Evolutionary conservation across 2,888 invertebrate genomes (phyloP).

Genomic region (Andrena chrysosceles): DNA sequence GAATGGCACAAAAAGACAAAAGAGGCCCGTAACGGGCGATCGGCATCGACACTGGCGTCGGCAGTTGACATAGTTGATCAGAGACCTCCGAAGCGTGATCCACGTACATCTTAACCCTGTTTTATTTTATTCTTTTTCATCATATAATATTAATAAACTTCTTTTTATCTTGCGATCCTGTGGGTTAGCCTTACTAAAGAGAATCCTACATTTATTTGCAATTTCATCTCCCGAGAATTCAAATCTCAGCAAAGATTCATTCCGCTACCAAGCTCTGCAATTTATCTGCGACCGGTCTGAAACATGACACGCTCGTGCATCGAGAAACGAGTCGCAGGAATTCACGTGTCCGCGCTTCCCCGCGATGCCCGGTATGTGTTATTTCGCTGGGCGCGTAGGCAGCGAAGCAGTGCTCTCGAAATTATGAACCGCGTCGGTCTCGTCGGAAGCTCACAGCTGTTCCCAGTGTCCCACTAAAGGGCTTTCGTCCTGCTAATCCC

Average conservation of each 20-base stretch:
- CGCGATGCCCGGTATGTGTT: not conserved
- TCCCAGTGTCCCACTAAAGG: conserved; percentile 17
- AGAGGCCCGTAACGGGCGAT: too few species aligned
- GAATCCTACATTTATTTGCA: too few species aligned
- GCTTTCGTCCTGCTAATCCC: conserved; percentile 46
- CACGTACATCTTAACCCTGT: too few species aligned
- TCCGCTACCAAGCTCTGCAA: not conserved
- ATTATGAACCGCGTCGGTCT: not conserved
- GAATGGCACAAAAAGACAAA: too few species aligned
- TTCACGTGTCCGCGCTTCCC: not conserved
- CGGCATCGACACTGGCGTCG: too few species aligned
- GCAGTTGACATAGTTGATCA: too few species aligned
- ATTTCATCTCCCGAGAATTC: not conserved
- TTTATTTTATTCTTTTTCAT: too few species aligned
- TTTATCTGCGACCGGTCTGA: not conserved
- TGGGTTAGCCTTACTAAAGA: too few species aligned
- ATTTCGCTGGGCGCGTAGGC: not conserved
- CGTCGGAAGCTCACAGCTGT: conserved; percentile 25
- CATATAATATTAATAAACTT: too few species aligned
- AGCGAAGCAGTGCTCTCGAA: not conserved
- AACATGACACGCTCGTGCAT: not conserved
- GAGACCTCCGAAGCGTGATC: too few species aligned
- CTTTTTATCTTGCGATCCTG: too few species aligned
- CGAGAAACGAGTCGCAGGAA: not conserved
- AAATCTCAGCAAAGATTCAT: not conserved